Base-by-base conservation (phyloP, 1,140 invertebrate genomes). In the Panagrolaimus sp. region DNA sequence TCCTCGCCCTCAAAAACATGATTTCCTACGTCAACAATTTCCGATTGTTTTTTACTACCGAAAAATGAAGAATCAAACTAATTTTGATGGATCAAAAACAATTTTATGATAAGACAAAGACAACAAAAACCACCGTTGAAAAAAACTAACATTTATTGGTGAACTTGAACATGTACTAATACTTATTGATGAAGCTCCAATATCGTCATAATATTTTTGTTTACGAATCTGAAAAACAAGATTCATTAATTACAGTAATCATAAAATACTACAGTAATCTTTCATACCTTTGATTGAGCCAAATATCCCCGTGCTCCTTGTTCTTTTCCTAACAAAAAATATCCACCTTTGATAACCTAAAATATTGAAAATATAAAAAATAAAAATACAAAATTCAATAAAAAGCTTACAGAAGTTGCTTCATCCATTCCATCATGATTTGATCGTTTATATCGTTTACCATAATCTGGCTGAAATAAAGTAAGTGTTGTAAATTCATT, bases 121-220 rank as follows among this genome's bases (percentile, higher is more conserved):
- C 32, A 38, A 38, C 32, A 38, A 38, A 38, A 38, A 38, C n/a
- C n/a, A n/a, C n/a, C n/a, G n/a, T 38, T 38, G 2, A 38, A 38
- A 38, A 38, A 38, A 38, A 38, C 32, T n/a, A n/a, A n/a, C n/a
- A n/a, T n/a, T 38, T 38, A 38, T 38, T 4, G 32, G 32, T 58
- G 52, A 58, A 28, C 52, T 58, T 21, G 21, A 26, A 28, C 52
- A 58, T 28, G 52, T 58, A 28, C n/a, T n/a, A n/a, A n/a, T n/a
- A n/a, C 52, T 58, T 8, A 58, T 58, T 28, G 52, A 58, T 1
- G 52, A 26, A 21, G 21, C 52, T 21, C 52, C 52, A 21, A 58
- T 58, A 26, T 58, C 52, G 17, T 58, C 52, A 28, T 58, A 58
- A 28, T 58, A 58, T 58, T 58, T 58, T 21, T 28, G 21, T 12